Base-by-base conservation (phyloP, 2,888 invertebrate species). In the Oxyscelio sp. region DNA sequence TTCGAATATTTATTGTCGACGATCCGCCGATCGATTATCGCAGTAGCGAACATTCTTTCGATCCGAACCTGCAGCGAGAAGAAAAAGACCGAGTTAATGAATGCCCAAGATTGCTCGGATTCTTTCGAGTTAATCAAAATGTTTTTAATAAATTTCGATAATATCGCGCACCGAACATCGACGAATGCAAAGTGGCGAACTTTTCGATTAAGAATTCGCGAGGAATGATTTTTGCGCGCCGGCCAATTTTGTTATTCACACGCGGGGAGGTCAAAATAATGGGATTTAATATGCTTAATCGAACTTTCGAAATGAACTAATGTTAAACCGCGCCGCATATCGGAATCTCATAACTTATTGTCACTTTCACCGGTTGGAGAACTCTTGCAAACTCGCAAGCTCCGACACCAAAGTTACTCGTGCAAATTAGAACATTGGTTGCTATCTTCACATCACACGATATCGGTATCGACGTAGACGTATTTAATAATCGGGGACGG, bases 1-100 rank as follows among this genome's bases (percentile, higher is more conserved):
- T n/a, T n/a, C 85, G 89, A 91, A 92, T 90, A 92, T 91, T 91
- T 91, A 74, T 90, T 87, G 88, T 89, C 73, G 22, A 61, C 52
- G 27, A 80, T 75, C 31, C 21, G 40, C n/a, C 24, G 22, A 79
- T 75, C 73, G 59, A 66, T 65, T 58, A n/a, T 34, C 15, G 13
- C 19, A n/a, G 11, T 58, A 38, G 38, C 31, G 31, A 24, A 34
- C 38, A 38, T 56, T 52, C 50, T 24, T 52, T 13, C 50, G 24
- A 52, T 52, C 21, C 1, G 15, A 21, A 22, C 24, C 11, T n/a
- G 24, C n/a, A 24, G n/a, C 24, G 13, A 22, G 22, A 22, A 52
- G 11, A 52, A 24, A n/a, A 24, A 22, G 24, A 24, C 22, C 24
- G 8, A 52, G 4, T 8, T 52, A n/a, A 1, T n/a, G n/a, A 52